Percentiles rank a stretch among this genome's conserved stretches.
phyloP scores from a whole-genome alignment of 2,113 vertebrate genomes.

The Tiliqua scincoides region DNA sequence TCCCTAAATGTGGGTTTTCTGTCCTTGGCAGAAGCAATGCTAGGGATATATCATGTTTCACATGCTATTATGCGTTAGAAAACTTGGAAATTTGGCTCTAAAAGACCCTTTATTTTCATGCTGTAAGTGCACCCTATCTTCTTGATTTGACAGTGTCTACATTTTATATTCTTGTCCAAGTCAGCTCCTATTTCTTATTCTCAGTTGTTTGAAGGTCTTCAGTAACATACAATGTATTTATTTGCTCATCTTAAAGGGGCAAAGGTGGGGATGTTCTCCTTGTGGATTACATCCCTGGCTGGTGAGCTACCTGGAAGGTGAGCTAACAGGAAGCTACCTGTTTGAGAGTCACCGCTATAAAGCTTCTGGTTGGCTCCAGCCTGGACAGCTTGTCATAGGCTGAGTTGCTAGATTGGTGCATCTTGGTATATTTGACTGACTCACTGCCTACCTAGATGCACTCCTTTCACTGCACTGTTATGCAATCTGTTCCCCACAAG shows the following conservation, averaged over 20 bases:
- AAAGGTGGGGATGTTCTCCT: background rate
- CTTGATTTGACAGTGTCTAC: slow-evolving; percentile 45
- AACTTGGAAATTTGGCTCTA: slow-evolving; percentile 26
- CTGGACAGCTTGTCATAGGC: background rate
- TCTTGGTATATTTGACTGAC: background rate
- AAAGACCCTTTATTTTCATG: background rate
- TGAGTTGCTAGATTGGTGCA: background rate
- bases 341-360: no score
- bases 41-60: slow-evolving; percentile 21
- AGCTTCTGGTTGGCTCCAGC: background rate
- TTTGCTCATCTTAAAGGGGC: background rate
- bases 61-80: slow-evolving; percentile 37
- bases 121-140: slow-evolving; percentile 45
- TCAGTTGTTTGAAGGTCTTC: background rate
- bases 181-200: slow-evolving; percentile 31
- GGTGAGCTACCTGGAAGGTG: background rate
- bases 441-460: background rate
- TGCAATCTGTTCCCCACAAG: no score
- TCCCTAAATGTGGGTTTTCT: slow-evolving; percentile 13
- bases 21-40: background rate
- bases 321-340: background rate
- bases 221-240: background rate
- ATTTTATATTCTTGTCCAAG: slow-evolving; percentile 29
- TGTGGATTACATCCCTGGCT: background rate
- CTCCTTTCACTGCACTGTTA: background rate